Evolutionary conservation across 2,888 invertebrate genomes (phyloP).

Genomic region (Creontiades dilutus): DNA sequence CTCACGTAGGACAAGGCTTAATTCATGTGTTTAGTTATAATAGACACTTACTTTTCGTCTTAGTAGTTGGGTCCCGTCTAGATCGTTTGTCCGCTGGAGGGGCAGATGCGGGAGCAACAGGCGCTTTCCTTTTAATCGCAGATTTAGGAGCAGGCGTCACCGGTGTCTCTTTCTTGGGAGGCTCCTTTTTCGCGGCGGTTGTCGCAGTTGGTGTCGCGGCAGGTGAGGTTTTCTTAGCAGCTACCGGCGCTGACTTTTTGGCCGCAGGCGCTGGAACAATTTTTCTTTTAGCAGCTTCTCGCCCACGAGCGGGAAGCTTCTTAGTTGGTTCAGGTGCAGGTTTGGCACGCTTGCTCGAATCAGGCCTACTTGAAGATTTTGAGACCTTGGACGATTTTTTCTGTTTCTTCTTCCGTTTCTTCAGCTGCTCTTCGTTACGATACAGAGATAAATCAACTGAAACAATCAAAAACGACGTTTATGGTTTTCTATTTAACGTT

Average conservation of each 20-base stretch:
- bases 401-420: slow-evolving; percentile 79
- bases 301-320: slow-evolving; percentile 72
- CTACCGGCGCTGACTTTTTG: slow-evolving; percentile 70
- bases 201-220: slow-evolving; percentile 37
- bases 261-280: slow-evolving; percentile 47
- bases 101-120: slow-evolving; percentile 73
- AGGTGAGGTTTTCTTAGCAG: slow-evolving; percentile 45
- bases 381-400: slow-evolving; percentile 78
- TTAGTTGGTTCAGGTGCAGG: slow-evolving; percentile 40
- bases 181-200: slow-evolving; percentile 71
- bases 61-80: slow-evolving; percentile 73
- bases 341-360: slow-evolving; percentile 54
- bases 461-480: slow-evolving; percentile 75
- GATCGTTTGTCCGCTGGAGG: slow-evolving; percentile 73
- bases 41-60: slow-evolving; percentile 76
- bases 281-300: slow-evolving; percentile 41
- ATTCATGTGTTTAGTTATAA: not conserved
- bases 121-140: slow-evolving; percentile 76
- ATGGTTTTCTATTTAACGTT: not conserved
- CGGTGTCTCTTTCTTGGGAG: slow-evolving; percentile 71
- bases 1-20: no score
- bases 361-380: slow-evolving; percentile 44
- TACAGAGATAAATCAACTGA: slow-evolving; percentile 91
- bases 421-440: slow-evolving; percentile 90
- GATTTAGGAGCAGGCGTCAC: slow-evolving; percentile 51